Base-by-base conservation (phyloP, 53 echinoderm and acorn worm genomes). In the Echinometra lucunter region DNA sequence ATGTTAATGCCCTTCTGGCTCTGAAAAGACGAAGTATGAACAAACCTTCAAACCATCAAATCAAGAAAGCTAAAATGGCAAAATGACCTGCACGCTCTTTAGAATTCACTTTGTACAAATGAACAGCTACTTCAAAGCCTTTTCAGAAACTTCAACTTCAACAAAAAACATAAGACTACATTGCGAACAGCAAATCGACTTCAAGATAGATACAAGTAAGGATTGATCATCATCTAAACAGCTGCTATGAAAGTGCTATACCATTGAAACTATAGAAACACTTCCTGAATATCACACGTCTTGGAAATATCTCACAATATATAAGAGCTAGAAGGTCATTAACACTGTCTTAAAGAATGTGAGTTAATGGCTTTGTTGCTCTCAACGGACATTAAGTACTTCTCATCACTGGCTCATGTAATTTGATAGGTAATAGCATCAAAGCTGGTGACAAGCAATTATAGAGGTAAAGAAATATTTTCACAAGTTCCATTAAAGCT, bases 401-500 rank as follows among this genome's bases (percentile, higher is more conserved):
- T 40, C 23, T 81, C 13, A 25, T 85, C 27, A 85, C 47, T 4
- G 11, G 45, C 47, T 85, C 49, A 28, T 85, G 85, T 49, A 80
- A 80, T 42, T 80, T 85, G 9, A 85, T 45, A 47, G 27, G 85
- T 53, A 47, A 85, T 49, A 45, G 9, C 10, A 85, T 85, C 34
- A 15, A 2, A 27, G 49, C 47, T 85, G 53, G 85, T 85, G 85
- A 49, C 49, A 85, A 53, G 28, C 85, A 85, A 85, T 85, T 85
- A 47, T 47, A 85, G 85, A 47, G 49, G 28, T 45, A 28, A 3
- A 45, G n/a, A 85, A 85, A 85, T 85, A 85, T 47, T 49, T 27
- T 85, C 85, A 49, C 25, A 85, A 49, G 49, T 85, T 85, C 49
- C 13, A 49, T 27, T 19, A n/a, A n/a, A n/a, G n/a, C 44, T 30